phyloP scores from a whole-genome alignment of 2,797 vertebrate genomes.

The Ctenosaura bakeri region DNA sequence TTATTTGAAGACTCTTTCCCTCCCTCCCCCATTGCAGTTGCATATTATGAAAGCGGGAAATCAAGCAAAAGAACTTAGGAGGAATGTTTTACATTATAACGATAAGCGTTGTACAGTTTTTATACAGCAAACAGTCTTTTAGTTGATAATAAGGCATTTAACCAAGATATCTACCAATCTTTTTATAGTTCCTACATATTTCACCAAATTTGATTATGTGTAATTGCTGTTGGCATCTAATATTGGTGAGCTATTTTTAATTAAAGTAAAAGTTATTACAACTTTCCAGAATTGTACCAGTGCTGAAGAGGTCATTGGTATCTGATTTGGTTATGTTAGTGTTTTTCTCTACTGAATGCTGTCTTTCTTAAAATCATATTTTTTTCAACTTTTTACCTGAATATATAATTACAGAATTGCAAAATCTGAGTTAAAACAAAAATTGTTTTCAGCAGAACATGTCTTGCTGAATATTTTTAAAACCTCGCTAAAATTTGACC shows the following conservation, averaged over 20 bases:
- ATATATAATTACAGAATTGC: conserved; percentile 70
- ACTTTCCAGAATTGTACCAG: conserved; percentile 75
- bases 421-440: conserved; percentile 71
- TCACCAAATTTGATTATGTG: conserved; percentile 93
- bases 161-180: conserved; percentile 88
- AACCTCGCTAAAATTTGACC: background rate
- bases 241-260: conserved; percentile 83
- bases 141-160: conserved; percentile 90
- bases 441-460: conserved; percentile 63
- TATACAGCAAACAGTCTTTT: conserved; percentile 89
- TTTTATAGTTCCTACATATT: conserved; percentile 92
- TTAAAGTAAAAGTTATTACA: conserved; percentile 85
- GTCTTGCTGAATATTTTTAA: background rate
- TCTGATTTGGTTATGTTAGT: conserved; percentile 72
- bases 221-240: conserved; percentile 80
- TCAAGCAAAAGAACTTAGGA: conserved; percentile 88
- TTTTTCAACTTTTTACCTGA: conserved; percentile 72
- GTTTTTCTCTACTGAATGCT: conserved; percentile 70
- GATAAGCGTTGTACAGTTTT: conserved; percentile 93
- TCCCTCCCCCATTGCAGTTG: conserved; percentile 84
- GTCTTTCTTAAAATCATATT: conserved; percentile 40
- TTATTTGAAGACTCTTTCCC: conserved; percentile 97
- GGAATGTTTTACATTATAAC: conserved; percentile 92
- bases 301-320: conserved; percentile 75
- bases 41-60: conserved; percentile 96